These are phyloP conservation scores for Stegophylla sp. DNA, from an alignment of 2,888 invertebrate species.

Conservation along the genomic window DNA sequence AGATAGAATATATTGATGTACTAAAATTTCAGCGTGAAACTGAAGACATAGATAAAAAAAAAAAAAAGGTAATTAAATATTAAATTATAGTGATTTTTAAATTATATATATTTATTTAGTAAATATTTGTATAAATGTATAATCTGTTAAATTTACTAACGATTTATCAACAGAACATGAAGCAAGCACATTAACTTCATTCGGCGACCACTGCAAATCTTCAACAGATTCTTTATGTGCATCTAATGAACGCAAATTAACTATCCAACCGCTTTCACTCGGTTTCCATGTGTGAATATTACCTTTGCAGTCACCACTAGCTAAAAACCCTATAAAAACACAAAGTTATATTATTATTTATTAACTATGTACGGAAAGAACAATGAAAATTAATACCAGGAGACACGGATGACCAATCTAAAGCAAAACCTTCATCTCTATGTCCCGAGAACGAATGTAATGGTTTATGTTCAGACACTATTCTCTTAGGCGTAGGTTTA, in stretches of 20 bases:
- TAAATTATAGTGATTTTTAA: background rate
- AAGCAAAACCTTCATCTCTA: conserved; percentile 89
- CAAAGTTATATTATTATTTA: background rate
- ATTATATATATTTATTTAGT: conserved; percentile 10
- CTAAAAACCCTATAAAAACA: conserved; percentile 73
- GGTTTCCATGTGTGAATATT: conserved; percentile 95
- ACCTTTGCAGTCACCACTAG: conserved; percentile 91
- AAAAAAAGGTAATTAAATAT: too few species aligned
- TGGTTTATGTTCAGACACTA: conserved; percentile 66
- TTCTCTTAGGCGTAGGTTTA: conserved; percentile 41
- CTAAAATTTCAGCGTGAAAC: too few species aligned
- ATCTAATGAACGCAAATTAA: conserved; percentile 85
- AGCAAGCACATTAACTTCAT: conserved; percentile 84
- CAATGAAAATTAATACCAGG: conserved; percentile 69
- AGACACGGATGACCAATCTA: conserved; percentile 88
- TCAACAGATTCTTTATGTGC: conserved; percentile 94
- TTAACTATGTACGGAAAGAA: background rate
- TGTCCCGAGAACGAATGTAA: conserved; percentile 90
- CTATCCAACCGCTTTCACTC: conserved; percentile 80
- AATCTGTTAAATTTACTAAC: conserved; percentile 63
- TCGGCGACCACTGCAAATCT: conserved; percentile 98
- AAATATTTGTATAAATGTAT: background rate
- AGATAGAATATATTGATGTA: too few species aligned
- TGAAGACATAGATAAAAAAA: too few species aligned
- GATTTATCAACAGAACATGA: conserved; percentile 87